A percentile compares a stretch with the other conserved stretches of the same genome.
Evolutionary conservation across 2,888 invertebrate species (phyloP).

Genomic region (Gymnocheta viridis): DNA sequence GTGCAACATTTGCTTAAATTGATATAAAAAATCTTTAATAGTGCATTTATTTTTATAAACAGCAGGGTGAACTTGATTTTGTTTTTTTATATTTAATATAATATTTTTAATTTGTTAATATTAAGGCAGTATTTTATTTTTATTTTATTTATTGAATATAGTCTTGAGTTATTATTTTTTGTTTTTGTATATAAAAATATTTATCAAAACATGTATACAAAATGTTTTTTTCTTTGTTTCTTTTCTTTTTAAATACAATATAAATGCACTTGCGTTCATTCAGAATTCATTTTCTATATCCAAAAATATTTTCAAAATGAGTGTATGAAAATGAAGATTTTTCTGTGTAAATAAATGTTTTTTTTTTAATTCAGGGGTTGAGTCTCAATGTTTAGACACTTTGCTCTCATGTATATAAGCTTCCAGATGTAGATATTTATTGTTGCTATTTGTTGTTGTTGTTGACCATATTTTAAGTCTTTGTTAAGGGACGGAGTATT

Average conservation of each 20-base stretch:
- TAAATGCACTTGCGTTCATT: constrained; percentile 61
- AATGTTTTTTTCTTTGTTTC: constrained; percentile 9
- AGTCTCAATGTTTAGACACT: constrained; percentile 12
- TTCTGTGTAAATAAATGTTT: neutral
- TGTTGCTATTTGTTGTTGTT: neutral
- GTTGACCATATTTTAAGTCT: constrained; percentile 13
- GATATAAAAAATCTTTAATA: neutral
- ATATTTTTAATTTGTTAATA: neutral
- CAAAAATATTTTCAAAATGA: constrained; percentile 28
- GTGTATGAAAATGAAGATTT: neutral
- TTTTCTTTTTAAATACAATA: constrained; percentile 29
- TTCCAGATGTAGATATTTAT: neutral
- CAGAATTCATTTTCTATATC: neutral
- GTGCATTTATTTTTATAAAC: constrained; percentile 6
- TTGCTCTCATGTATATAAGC: constrained; percentile 1
- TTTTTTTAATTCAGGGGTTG: neutral
- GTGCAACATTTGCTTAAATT: constrained; percentile 5
- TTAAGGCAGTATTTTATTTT: constrained; percentile 29
- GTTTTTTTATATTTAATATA: neutral
- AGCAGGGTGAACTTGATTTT: neutral
- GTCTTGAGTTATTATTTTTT: constrained; percentile 12
- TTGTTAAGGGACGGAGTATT: constrained; percentile 35
- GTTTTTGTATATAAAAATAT: constrained; percentile 28
- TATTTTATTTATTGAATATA: neutral
- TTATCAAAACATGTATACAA: constrained; percentile 43